Evolutionary conservation across 2,888 invertebrate genomes (phyloP), one percentile per base, ranked within the genome.

Genomic region (Agonopterix arenella): DNA sequence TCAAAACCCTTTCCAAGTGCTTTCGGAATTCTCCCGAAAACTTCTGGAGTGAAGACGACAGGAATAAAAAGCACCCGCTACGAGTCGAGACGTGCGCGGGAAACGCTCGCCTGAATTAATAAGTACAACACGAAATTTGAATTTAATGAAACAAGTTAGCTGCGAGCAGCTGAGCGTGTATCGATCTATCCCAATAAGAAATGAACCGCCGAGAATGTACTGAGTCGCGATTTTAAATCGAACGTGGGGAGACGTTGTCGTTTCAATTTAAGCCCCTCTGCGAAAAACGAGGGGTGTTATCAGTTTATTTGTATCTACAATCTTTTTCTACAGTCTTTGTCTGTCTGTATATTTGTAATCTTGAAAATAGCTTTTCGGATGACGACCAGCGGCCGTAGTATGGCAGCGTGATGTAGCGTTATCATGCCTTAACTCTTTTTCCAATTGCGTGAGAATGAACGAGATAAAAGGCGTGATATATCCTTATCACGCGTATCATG

Each of bases 121-220:
- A 90, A 90, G 83, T 86, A 84, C 80, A 89, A 88, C 89, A 85
- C 82, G 83, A 86, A 89, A 89, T 89, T 89, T 89, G 88, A 90
- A 89, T 89, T 89, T 89, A 89, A 89, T 90, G 89, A 90, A 89
- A 89, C 89, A 89, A 90, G 83, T 90, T 89, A 73, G 78, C 71
- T 66, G 73, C 62, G 62, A 80, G 67, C 85, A 83, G 86, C 86
- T 84, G 88, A 84, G 80, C 73, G 74, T 62, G 64, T 80, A 85
- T 86, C 74, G 88, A 88, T 88, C 77, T 60, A 56, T 62, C 60
- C 67, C 72, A 73, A 70, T 74, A 75, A 76, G 78, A 79, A 76
- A 66, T 68, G 63, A 65, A 69, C 64, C 60, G 61, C 53, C 55
- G 56, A 56, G 60, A 60, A 62, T 59, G 56, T 59, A 56, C 57